phyloP scores from a whole-genome alignment of 2,113 vertebrate species.

The Myocastor coypus region DNA sequence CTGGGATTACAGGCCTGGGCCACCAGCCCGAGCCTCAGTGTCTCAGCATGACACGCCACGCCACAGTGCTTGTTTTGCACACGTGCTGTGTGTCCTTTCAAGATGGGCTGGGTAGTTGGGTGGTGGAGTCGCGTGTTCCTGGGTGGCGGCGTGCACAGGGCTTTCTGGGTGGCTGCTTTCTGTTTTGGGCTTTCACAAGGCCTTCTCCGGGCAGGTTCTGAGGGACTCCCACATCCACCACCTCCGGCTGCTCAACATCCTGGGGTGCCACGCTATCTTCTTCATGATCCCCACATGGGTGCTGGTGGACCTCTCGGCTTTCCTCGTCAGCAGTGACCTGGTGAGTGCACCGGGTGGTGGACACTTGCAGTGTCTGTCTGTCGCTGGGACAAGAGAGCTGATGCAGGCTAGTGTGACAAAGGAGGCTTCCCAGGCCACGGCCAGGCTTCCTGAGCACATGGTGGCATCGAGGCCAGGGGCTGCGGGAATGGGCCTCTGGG shows the following conservation, averaged over 20 bases:
- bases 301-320: conserved; percentile 95
- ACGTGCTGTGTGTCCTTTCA: not conserved
- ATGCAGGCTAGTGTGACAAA: not conserved
- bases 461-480: no score
- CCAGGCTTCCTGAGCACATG: not conserved
- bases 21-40: no score
- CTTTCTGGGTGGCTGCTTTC: not conserved
- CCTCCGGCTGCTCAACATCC: conserved; percentile 94
- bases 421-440: not conserved
- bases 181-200: not conserved
- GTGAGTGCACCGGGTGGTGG: conserved; percentile 85
- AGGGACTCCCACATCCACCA: conserved; percentile 96
- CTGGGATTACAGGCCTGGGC: no score
- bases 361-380: not conserved
- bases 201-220: conserved; percentile 89
- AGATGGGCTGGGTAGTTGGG: not conserved
- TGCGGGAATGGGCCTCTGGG: no score
- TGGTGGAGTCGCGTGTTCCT: not conserved
- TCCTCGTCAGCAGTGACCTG: conserved; percentile 95
- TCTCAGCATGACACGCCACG: no score
- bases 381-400: not conserved
- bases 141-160: not conserved
- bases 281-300: conserved; percentile 99
- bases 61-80: no score
- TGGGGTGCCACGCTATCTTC: conserved; percentile 96